Evolutionary conservation across 2,113 vertebrate genomes (phyloP).

Genomic region (Amazona guildingii): DNA sequence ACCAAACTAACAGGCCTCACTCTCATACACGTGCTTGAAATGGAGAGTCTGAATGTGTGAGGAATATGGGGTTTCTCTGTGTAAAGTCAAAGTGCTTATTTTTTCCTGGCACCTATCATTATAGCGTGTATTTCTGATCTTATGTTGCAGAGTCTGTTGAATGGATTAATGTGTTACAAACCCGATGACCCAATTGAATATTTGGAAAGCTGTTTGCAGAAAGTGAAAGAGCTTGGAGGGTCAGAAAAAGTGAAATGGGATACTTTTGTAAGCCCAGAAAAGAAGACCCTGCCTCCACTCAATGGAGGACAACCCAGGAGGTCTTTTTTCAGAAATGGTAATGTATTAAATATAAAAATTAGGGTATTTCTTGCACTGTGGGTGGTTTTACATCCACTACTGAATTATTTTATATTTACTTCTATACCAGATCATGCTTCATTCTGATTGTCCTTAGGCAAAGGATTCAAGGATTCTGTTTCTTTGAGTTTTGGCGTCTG

Average conservation of each 20-base stretch:
- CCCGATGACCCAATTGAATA: conserved; percentile 97
- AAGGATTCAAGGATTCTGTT: not conserved
- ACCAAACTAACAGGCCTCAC: not conserved
- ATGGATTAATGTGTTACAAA: conserved; percentile 94
- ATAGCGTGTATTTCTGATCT: not conserved
- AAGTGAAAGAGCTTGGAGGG: conserved; percentile 91
- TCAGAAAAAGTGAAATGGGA: conserved; percentile 96
- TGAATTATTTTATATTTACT: not conserved
- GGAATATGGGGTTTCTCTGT: not conserved
- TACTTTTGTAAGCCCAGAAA: conserved; percentile 95
- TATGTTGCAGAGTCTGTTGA: conserved; percentile 90
- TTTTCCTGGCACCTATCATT: not conserved
- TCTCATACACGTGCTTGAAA: not conserved
- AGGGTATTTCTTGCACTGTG: not conserved
- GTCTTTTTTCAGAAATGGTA: conserved; percentile 95
- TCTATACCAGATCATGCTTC: not conserved
- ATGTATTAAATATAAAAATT: conserved; percentile 32
- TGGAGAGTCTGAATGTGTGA: not conserved
- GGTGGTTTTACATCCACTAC: not conserved
- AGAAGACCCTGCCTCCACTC: conserved; percentile 91
- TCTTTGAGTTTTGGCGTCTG: not conserved
- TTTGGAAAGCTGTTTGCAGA: conserved; percentile 92
- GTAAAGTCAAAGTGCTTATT: not conserved
- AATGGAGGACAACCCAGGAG: conserved; percentile 92
- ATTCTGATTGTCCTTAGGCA: not conserved